Percentiles rank a stretch among this genome's conserved stretches.
Evolutionary conservation across 1,140 invertebrate species (phyloP).

Genomic region (Drosophila eugracilis): DNA sequence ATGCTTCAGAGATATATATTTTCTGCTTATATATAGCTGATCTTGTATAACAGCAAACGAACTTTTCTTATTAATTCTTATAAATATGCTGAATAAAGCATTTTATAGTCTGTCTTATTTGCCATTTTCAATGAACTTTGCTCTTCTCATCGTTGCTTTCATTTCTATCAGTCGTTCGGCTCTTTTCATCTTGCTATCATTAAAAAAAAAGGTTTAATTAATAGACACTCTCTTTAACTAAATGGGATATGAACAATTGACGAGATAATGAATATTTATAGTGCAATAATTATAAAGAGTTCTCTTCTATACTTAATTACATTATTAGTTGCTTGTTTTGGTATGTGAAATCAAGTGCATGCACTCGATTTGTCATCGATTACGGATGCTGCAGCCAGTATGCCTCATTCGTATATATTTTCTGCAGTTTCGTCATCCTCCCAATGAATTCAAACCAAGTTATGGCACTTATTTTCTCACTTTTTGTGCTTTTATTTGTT

Average conservation of each 20-base stretch:
- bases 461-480: conserved; percentile 14
- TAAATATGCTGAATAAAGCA: neutral
- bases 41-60: too few species aligned
- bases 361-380: conserved; percentile 17
- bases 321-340: conserved; percentile 11
- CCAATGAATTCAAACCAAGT: conserved; percentile 10
- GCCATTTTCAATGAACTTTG: neutral
- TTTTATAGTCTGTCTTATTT: neutral
- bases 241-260: conserved; percentile 26
- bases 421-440: conserved; percentile 4
- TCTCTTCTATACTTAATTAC: conserved; percentile 21
- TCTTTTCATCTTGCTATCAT: conserved; percentile 24
- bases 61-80: too few species aligned
- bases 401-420: conserved; percentile 1
- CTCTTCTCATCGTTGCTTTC: neutral
- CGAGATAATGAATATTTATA: conserved; percentile 40
- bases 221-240: conserved; percentile 4
- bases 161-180: neutral
- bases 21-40: too few species aligned
- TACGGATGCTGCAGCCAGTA: conserved; percentile 6
- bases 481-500: conserved; percentile 28
- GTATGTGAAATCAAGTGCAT: neutral
- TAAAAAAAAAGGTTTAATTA: conserved; percentile 34
- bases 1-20: too few species aligned
- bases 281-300: conserved; percentile 19